Evolutionary conservation across 2,888 invertebrate genomes (phyloP), one percentile per base, ranked within the genome.

Genomic region (Tiliacea aurago): DNA sequence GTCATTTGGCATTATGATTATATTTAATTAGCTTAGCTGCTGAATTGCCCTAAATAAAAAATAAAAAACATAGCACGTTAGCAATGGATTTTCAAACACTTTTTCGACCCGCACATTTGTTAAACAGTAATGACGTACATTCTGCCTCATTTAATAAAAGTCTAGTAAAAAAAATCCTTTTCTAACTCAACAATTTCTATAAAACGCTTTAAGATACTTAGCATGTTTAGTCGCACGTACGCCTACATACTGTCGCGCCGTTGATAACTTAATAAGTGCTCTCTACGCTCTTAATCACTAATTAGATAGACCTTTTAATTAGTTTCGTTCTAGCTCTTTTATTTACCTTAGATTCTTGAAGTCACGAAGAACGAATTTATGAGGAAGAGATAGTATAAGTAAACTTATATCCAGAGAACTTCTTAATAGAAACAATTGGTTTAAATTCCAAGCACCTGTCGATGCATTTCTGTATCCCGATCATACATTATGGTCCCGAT

Each of bases 251-350:
- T 43, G 51, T 7, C 28, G n/a, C 37, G 15, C 11, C 41, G 43
- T 56, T 58, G 51, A 47, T 63, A 63, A 51, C 78, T 45, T 78
- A 63, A 78, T 63, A 78, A 55, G 43, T 43, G 58, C 63, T 49
- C 41, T 51, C 61, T 7, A 28, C 13, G 41, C 33, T 11, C 43
- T 58, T 65, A 77, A 77, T 73, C 61, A 61, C 79, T 65, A 79
- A 77, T 73, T 79, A 73, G 59, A 79, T 28, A 53, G 47, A 43
- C 18, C 18, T 73, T 53, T 79, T 61, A 59, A 61, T 73, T 61
- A 28, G 11, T 49, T 49, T n/a, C 20, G 28, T 64, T 70, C 58
- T 59, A 53, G 9, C 15, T 58, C 4, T 11, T 41, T 47, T 70
- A 58, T 63, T 70, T 58, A 61, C 33, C 20, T 55, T 18, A 41